A percentile compares a stretch with the other conserved stretches of the same genome.
Conservation (phyloP, 2,797 vertebrate species). For the Esox masquinongy region DNA sequence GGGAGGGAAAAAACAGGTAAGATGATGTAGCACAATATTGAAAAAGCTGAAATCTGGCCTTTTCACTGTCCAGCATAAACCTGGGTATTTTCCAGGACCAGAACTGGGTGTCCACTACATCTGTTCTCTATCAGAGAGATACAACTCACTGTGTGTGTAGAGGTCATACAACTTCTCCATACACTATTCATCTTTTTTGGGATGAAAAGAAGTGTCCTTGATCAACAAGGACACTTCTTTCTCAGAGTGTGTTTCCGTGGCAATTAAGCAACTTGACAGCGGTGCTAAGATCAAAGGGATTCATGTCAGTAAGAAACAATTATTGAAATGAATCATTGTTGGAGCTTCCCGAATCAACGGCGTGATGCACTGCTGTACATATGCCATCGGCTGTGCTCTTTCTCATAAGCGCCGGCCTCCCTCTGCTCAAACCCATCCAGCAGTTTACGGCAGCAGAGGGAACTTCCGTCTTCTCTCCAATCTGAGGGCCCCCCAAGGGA, state of each 20-base stretch:
- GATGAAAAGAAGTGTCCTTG: too few relatives aligned
- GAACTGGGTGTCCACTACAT: slow-evolving; percentile 12
- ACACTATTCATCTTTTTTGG: background rate
- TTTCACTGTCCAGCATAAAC: background rate
- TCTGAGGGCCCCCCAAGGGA: background rate
- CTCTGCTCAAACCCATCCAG: background rate
- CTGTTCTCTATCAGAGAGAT: slow-evolving; percentile 45
- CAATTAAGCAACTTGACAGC: background rate
- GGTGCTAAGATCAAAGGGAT: background rate
- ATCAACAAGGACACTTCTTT: background rate
- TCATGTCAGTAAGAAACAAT: background rate
- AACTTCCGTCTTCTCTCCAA: background rate
- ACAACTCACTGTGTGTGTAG: slow-evolving; percentile 47
- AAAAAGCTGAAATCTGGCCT: too few relatives aligned
- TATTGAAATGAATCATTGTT: background rate
- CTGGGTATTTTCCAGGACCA: background rate
- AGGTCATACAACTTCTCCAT: background rate
- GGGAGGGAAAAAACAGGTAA: background rate
- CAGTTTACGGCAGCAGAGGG: background rate
- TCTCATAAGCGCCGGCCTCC: background rate
- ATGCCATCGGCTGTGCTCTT: background rate
- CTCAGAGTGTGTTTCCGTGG: background rate
- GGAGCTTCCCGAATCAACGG: background rate
- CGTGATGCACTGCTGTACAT: background rate
- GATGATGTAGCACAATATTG: background rate